phyloP scores from a whole-genome alignment of 2,888 invertebrate species.

The Torymus auratus region DNA sequence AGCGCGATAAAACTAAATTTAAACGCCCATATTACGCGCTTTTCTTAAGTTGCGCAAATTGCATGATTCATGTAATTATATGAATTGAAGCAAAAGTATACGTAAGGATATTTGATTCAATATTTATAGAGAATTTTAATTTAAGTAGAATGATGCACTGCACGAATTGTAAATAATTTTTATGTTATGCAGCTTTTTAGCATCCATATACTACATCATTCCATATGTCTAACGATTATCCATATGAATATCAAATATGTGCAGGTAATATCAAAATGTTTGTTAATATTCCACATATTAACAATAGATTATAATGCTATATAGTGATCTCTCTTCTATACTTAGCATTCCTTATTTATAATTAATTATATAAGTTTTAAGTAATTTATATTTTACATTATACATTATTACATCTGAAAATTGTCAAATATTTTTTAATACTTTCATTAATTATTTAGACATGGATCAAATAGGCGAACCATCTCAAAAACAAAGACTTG shows the following conservation, averaged over 20 bases:
- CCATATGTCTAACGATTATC: constrained; percentile 62
- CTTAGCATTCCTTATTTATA: neutral
- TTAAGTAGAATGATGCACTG: neutral
- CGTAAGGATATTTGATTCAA: neutral
- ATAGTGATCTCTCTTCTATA: neutral
- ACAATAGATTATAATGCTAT: neutral
- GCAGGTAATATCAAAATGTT: constrained; percentile 59
- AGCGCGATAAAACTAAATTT: neutral
- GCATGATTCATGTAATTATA: constrained; percentile 13
- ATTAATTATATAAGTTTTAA: neutral
- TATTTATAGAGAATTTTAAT: constrained; percentile 16
- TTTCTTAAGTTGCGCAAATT: constrained; percentile 14
- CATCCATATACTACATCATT: constrained; percentile 30
- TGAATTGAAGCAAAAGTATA: neutral
- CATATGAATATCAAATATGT: constrained; percentile 64
- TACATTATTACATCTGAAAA: neutral
- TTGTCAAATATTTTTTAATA: neutral
- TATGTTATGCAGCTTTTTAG: constrained; percentile 47
- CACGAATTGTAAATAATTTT: constrained; percentile 37
- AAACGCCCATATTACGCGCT: neutral
- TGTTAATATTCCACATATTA: constrained; percentile 3
- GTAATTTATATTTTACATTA: neutral
- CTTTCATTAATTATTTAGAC: constrained; percentile 59
- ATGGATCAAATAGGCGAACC: constrained; percentile 71
- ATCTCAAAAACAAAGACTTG: constrained; percentile 60